A percentile compares a stretch with the other conserved stretches of the same genome.
phyloP scores from a whole-genome alignment of 2,888 invertebrate species.

The Dorcus parallelipipedus region DNA sequence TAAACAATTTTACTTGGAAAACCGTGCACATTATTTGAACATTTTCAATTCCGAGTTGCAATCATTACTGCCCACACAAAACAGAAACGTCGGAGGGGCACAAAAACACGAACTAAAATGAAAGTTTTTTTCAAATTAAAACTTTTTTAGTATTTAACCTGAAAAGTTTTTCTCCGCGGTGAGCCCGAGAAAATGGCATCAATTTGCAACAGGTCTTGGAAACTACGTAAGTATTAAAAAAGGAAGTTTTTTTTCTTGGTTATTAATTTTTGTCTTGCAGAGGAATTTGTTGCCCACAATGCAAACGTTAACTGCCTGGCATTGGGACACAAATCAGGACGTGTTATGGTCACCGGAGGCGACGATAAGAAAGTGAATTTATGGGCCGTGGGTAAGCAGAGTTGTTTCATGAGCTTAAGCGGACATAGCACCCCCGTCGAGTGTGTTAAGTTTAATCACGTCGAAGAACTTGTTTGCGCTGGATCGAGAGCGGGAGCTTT shows the following conservation, averaged over 20 bases:
- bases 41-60: too few species aligned
- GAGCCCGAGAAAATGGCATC: constrained; percentile 41
- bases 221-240: constrained; percentile 66
- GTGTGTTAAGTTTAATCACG: constrained; percentile 91
- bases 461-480: constrained; percentile 92
- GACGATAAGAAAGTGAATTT: constrained; percentile 96
- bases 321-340: constrained; percentile 85
- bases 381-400: constrained; percentile 94
- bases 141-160: constrained; percentile 31
- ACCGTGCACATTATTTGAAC: too few species aligned
- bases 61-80: neutral
- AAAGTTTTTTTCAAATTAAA: constrained; percentile 38
- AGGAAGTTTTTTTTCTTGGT: constrained; percentile 5
- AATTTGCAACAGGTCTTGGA: constrained; percentile 69
- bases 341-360: constrained; percentile 90
- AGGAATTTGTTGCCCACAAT: constrained; percentile 84
- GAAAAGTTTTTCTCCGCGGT: constrained; percentile 11
- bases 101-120: constrained; percentile 27
- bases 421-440: constrained; percentile 93
- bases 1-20: constrained; percentile 10
- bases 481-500: constrained; percentile 91
- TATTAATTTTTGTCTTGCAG: constrained; percentile 51
- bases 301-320: constrained; percentile 86
- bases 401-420: constrained; percentile 92
- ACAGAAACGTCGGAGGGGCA: neutral